phyloP scores from a whole-genome alignment of 2,113 vertebrate species.

The Pituophis catenifer region DNA sequence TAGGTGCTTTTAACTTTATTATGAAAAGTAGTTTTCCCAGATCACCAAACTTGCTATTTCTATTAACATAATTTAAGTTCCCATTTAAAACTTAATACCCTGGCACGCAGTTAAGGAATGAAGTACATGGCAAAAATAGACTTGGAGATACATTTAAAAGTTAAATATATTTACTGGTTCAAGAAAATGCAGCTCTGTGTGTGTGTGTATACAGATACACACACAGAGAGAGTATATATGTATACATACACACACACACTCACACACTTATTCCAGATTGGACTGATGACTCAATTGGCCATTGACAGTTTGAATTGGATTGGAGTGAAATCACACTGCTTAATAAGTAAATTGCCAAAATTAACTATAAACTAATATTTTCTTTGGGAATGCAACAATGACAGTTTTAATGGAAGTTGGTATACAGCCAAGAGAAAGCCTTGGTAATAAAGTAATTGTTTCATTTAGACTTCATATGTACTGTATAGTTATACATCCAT shows the following conservation, averaged over 20 bases:
- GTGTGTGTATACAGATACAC: too few species aligned
- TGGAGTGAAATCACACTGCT: neutral
- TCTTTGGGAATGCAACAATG: neutral
- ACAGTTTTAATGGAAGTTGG: neutral
- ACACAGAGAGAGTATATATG: neutral
- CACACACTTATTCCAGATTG: neutral
- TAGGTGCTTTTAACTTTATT: neutral
- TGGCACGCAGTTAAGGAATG: neutral
- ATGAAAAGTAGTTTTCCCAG: neutral
- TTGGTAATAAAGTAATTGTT: neutral
- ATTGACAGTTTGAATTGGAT: neutral
- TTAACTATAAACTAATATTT: neutral
- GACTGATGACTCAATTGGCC: neutral
- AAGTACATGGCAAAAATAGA: neutral
- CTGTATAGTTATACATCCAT: neutral
- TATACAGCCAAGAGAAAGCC: neutral
- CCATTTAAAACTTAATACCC: neutral
- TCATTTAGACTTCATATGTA: neutral
- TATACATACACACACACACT: too few species aligned
- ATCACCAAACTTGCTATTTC: neutral
- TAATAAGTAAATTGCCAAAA: neutral
- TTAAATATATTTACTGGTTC: neutral
- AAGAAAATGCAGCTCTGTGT: neutral
- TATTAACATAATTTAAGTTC: neutral
- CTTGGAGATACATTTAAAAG: neutral